Evolutionary conservation across 2,888 invertebrate species (phyloP).

Genomic region (Caenorhabditis sulstoni): DNA sequence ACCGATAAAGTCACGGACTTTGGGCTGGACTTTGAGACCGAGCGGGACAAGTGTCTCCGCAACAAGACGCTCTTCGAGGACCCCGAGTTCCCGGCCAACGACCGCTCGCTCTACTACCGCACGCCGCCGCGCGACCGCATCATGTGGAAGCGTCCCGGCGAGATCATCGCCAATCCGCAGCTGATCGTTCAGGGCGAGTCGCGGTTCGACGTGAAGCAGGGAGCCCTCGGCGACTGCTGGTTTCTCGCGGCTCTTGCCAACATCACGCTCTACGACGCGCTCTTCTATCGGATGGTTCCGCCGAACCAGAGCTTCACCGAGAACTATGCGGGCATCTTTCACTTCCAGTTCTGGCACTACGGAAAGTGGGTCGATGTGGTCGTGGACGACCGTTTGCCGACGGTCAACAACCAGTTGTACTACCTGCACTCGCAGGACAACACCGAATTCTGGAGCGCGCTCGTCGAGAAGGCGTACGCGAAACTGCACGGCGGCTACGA

Average conservation of each 20-base stretch:
- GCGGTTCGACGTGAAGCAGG: slow-evolving; percentile 90
- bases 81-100: slow-evolving; percentile 90
- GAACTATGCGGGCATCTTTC: slow-evolving; percentile 86
- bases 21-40: slow-evolving; percentile 82
- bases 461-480: slow-evolving; percentile 95
- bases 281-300: slow-evolving; percentile 96
- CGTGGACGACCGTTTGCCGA: slow-evolving; percentile 93
- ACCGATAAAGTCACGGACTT: slow-evolving; percentile 23
- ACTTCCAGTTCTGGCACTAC: slow-evolving; percentile 89
- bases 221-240: slow-evolving; percentile 76
- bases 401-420: slow-evolving; percentile 88
- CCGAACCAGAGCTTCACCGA: slow-evolving; percentile 87
- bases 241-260: slow-evolving; percentile 89
- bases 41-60: slow-evolving; percentile 84
- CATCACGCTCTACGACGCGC: slow-evolving; percentile 88
- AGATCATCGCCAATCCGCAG: slow-evolving; percentile 90
- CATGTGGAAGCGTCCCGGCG: slow-evolving; percentile 93
- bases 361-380: slow-evolving; percentile 87
- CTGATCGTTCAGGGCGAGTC: slow-evolving; percentile 95
- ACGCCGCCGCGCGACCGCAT: slow-evolving; percentile 89
- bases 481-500: slow-evolving; percentile 89
- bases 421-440: slow-evolving; percentile 89
- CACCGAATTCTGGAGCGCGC: slow-evolving; percentile 96
- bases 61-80: slow-evolving; percentile 85
- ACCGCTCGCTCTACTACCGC: slow-evolving; percentile 90